Base-by-base conservation (phyloP, 2,888 invertebrate species). In the Lutraria lutraria region DNA sequence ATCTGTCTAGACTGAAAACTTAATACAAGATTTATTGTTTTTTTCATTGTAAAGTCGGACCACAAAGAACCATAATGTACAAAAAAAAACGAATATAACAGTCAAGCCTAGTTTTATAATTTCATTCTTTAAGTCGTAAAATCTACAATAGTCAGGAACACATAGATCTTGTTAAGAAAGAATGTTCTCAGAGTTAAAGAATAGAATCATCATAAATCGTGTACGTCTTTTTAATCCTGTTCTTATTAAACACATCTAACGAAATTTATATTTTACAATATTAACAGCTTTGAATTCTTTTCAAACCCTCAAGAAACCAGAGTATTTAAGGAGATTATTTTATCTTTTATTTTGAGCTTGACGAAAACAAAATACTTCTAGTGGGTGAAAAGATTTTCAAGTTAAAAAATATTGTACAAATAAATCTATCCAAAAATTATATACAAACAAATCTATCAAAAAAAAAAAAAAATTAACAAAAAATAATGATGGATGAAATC, bases 121-220 rank as follows among this genome's bases (percentile, higher is more conserved):
- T 68, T 12, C 63, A 25, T 68, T 25, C 63, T 68, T 68, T 4
- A 68, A 25, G 63, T 68, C 63, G 25, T 25, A 68, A 68, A 68
- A 21, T 0, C 8, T 25, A 25, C 63, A 25, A 68, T 25, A 68
- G 25, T 13, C 63, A 68, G 63, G 63, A 68, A 68, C 10, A 6
- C 63, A 25, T 25, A 21, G 25, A 68, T 25, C 12, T 68, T 68
- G 63, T 25, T 25, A 68, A 25, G n/a, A 68, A n/a, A 68, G 25
- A 68, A 68, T 68, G n/a, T 68, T 68, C 63, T 68, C 13, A 25
- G 63, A 68, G n/a, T 68, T 68, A 13, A 68, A 68, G n/a, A 68
- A 68, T 68, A 25, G 43, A 63, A 68, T 25, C 63, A 25, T n/a
- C 63, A 25, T 68, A 68, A 68, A 68, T 12, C 25, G 25, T 68